Conservation (phyloP, 2,888 invertebrate genomes). For the Nipponacmea schrenckii region DNA sequence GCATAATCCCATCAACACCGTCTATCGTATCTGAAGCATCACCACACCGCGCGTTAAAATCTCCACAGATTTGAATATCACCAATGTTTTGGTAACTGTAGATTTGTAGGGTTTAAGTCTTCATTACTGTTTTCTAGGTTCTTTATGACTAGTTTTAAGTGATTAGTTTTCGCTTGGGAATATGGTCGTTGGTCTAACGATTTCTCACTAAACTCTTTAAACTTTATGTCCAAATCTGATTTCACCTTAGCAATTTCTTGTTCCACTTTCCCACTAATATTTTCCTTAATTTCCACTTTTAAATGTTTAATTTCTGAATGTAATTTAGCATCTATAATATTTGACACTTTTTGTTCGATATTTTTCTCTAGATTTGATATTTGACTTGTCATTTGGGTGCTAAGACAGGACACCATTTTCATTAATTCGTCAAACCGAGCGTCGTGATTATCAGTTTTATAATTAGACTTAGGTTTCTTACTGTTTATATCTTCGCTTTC, state of each 20-base stretch:
- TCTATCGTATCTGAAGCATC: background rate
- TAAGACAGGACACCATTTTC: background rate
- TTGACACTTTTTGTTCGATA: background rate
- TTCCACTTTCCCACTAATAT: too few relatives aligned
- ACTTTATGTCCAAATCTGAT: too few relatives aligned
- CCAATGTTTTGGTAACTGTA: background rate
- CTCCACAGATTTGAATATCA: constrained; percentile 5
- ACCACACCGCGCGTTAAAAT: constrained; percentile 8
- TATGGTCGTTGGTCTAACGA: background rate
- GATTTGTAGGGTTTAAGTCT: background rate
- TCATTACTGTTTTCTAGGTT: background rate
- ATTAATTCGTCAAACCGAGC: background rate
- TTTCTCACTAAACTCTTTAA: background rate
- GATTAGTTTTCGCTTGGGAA: too few relatives aligned
- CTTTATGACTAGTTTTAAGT: background rate
- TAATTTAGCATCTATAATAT: background rate
- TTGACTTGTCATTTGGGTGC: background rate
- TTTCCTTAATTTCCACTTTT: background rate
- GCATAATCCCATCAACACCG: background rate
- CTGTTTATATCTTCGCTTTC: background rate
- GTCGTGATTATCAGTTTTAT: background rate
- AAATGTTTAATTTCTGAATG: constrained; percentile 1
- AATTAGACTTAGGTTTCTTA: background rate
- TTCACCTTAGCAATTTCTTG: too few relatives aligned
- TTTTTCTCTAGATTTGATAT: constrained; percentile 3